A percentile compares a stretch with the other conserved stretches of the same genome.
phyloP scores from a whole-genome alignment of 2,113 vertebrate genomes.

The Gymnorhina tibicen region DNA sequence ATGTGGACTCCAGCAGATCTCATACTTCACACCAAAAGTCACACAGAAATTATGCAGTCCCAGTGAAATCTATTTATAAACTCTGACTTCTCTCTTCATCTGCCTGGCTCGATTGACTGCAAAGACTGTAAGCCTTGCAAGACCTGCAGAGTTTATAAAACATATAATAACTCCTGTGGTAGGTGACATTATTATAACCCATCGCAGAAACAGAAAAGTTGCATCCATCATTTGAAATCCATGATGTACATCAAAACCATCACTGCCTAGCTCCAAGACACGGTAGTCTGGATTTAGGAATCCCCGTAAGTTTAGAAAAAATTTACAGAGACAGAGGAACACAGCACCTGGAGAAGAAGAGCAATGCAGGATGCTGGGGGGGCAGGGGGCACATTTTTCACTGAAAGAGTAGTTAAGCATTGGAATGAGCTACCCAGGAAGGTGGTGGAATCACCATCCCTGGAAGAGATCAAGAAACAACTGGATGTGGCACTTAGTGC shows the following conservation, averaged over 20 bases:
- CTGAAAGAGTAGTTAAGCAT: background rate
- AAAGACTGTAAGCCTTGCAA: background rate
- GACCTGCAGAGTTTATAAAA: slow-evolving; percentile 1
- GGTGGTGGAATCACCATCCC: background rate
- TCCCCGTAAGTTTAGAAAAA: background rate
- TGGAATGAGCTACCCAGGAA: background rate
- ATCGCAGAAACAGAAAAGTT: slow-evolving; percentile 5
- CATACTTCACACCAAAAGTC: background rate
- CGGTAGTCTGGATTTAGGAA: background rate
- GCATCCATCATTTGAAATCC: slow-evolving; percentile 27
- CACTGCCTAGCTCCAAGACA: background rate
- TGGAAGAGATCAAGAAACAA: background rate
- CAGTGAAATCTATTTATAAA: background rate
- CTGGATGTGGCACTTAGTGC: background rate
- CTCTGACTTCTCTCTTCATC: background rate
- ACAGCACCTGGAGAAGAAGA: background rate
- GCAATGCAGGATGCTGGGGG: background rate
- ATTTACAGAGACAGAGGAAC: background rate
- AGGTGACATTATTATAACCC: slow-evolving; percentile 18
- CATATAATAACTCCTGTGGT: background rate
- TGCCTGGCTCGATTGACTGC: background rate
- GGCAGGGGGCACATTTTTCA: background rate
- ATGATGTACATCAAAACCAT: background rate
- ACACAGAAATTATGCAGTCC: background rate
- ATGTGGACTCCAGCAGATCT: background rate